Conservation (phyloP, 2,113 vertebrate species). For the Mobula hypostoma region DNA sequence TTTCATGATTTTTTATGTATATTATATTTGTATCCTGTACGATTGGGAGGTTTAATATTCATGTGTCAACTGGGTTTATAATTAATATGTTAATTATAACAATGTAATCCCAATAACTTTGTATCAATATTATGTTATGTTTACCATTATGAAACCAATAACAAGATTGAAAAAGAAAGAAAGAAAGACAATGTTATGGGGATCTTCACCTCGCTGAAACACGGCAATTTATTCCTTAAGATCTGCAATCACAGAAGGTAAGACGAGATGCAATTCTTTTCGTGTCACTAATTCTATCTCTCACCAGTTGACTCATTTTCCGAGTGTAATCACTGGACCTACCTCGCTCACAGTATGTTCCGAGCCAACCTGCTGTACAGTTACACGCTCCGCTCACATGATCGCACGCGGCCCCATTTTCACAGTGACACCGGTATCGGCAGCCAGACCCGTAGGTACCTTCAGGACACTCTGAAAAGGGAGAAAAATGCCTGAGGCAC, state of each 20-base stretch:
- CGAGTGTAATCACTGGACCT: background rate
- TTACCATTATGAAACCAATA: too few relatives aligned
- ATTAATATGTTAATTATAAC: too few relatives aligned
- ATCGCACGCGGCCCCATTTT: slow-evolving; percentile 74
- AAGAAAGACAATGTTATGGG: background rate
- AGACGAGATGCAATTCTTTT: background rate
- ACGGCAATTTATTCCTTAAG: background rate
- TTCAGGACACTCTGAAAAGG: slow-evolving; percentile 63
- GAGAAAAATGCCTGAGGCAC: background rate
- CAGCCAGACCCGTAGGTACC: slow-evolving; percentile 74
- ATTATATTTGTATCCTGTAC: too few relatives aligned
- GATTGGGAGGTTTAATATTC: too few relatives aligned
- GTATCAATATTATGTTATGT: too few relatives aligned
- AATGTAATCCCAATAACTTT: too few relatives aligned
- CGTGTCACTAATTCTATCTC: background rate
- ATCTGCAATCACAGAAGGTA: background rate
- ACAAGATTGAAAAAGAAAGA: too few relatives aligned
- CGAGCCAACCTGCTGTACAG: slow-evolving; percentile 77
- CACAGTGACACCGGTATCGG: slow-evolving; percentile 71
- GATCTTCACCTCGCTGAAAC: slow-evolving; percentile 11
- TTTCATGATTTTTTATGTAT: too few relatives aligned
- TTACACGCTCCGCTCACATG: slow-evolving; percentile 83
- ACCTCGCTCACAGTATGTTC: slow-evolving; percentile 83
- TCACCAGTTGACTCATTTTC: background rate
- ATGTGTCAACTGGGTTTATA: too few relatives aligned